phyloP scores from a whole-genome alignment of 2,888 invertebrate genomes.

The Abrostola triplasia region DNA sequence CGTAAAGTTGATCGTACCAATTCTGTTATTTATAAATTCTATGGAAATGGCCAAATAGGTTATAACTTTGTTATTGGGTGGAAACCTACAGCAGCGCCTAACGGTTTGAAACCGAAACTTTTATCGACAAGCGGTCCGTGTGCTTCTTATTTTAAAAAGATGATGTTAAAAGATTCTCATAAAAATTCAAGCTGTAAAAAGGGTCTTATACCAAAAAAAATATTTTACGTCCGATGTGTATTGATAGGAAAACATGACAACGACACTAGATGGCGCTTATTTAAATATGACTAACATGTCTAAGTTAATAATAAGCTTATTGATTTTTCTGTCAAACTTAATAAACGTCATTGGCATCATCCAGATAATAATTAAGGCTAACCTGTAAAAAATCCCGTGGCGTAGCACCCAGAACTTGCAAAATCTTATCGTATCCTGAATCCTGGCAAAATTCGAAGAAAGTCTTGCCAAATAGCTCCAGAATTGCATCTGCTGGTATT shows the following conservation, averaged over 20 bases:
- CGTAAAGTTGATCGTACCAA: no score
- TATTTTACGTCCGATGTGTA: not conserved
- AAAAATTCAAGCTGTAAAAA: no score
- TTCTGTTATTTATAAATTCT: no score
- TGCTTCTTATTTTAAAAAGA: no score
- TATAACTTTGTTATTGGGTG: no score
- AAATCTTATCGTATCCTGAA: conserved; percentile 98
- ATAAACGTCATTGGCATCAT: not conserved
- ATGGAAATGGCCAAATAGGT: no score
- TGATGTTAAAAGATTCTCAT: no score
- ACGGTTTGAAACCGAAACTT: no score
- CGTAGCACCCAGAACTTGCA: conserved; percentile 97
- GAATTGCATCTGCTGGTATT: conserved; percentile 95
- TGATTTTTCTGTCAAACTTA: conserved; percentile 7
- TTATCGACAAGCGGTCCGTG: no score
- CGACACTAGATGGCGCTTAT: conserved; percentile 28
- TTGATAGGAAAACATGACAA: not conserved
- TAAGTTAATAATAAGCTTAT: conserved; percentile 11
- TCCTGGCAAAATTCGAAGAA: conserved; percentile 99
- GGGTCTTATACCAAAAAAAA: not conserved
- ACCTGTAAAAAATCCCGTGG: conserved; percentile 97
- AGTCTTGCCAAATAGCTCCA: conserved; percentile 97
- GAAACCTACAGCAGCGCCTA: no score
- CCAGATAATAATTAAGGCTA: not conserved
- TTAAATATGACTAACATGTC: conserved; percentile 1